Evolutionary conservation across 2,888 invertebrate species (phyloP).

Genomic region (Nephrocerus scutellatus): DNA sequence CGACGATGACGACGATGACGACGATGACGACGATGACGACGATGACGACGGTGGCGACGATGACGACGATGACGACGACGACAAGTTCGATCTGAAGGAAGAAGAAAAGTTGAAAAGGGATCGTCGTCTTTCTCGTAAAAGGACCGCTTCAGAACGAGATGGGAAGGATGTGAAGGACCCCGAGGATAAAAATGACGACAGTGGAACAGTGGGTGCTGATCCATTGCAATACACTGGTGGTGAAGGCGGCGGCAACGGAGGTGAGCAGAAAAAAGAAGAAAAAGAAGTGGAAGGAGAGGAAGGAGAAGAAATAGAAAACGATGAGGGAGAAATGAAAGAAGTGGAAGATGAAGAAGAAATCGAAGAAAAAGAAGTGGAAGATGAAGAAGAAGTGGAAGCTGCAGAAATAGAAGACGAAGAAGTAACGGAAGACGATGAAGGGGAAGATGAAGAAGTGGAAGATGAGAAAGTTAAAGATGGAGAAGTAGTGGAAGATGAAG

Average conservation of each 20-base stretch:
- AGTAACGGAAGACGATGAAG: neutral
- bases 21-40: no score
- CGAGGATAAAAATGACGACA: conserved; percentile 11
- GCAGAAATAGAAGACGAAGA: neutral
- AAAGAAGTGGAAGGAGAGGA: neutral
- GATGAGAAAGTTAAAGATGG: conserved; percentile 4
- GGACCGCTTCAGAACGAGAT: conserved; percentile 12
- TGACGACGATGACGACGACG: no score
- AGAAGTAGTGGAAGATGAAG: neutral
- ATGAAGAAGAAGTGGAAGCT: conserved; percentile 2
- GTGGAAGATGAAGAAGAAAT: conserved; percentile 12
- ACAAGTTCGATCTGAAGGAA: no score
- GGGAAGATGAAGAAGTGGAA: neutral
- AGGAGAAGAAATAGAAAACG: conserved; percentile 7
- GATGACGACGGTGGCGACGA: no score
- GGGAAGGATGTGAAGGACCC: conserved; percentile 11
- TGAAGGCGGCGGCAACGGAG: neutral
- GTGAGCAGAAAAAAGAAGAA: neutral
- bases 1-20: no score
- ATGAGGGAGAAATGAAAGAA: conserved; percentile 11
- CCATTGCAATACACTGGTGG: conserved; percentile 4
- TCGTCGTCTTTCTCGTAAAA: no score
- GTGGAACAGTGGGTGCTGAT: neutral
- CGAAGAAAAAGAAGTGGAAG: neutral
- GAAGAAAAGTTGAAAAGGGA: no score